A percentile compares a stretch with the other conserved stretches of the same genome.
These are phyloP conservation scores for Rhagologus leucostigma DNA, from an alignment of 2,113 vertebrate genomes.

Conservation along the genomic window DNA sequence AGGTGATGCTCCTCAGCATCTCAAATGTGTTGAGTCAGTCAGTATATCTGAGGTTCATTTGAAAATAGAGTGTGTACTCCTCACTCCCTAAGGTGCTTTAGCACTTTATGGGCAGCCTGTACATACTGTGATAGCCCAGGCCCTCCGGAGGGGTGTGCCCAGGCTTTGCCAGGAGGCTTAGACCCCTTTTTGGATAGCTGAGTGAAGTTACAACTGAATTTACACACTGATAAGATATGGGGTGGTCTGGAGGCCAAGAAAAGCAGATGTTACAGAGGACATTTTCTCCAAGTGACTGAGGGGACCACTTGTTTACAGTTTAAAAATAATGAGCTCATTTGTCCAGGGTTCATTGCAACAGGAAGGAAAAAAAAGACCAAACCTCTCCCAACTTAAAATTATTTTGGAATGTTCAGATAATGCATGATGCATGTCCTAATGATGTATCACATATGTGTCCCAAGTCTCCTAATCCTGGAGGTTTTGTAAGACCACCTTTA, in stretches of 20 bases:
- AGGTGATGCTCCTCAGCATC: neutral
- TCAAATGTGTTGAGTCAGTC: neutral
- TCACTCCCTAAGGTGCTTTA: neutral
- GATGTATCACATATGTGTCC: neutral
- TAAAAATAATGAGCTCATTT: neutral
- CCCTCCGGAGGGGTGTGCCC: neutral
- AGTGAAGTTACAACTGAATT: neutral
- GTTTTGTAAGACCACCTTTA: neutral
- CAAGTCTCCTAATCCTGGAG: neutral
- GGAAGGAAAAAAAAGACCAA: neutral
- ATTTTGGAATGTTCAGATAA: neutral
- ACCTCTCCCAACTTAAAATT: neutral
- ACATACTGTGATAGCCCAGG: accelerated
- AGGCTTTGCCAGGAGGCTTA: neutral
- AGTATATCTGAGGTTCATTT: neutral
- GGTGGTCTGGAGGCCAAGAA: neutral
- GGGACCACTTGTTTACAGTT: neutral
- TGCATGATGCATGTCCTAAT: neutral
- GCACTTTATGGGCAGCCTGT: neutral
- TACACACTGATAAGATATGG: neutral
- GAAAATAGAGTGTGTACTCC: neutral
- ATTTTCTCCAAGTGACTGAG: neutral
- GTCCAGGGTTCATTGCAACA: neutral
- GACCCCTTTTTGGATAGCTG: neutral
- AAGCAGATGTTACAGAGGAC: neutral